A percentile compares a stretch with the other conserved stretches of the same genome.
Conservation (phyloP, 2,888 invertebrate species). For the Mythimna lalbum region DNA sequence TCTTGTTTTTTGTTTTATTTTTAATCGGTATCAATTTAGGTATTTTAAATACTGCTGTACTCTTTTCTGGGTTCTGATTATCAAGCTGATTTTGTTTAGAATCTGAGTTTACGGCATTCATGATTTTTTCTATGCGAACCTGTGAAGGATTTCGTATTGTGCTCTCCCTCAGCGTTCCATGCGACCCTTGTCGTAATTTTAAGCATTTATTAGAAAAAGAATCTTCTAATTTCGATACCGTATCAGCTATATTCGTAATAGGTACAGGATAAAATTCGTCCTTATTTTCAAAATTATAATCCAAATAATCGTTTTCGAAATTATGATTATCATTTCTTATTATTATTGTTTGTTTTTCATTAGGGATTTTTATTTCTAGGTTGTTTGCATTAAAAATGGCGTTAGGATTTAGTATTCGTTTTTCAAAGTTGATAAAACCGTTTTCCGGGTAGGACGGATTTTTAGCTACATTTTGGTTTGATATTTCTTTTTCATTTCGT, state of each 20-base stretch:
- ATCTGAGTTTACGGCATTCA: slow-evolving; percentile 7
- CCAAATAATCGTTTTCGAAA: not conserved
- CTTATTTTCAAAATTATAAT: slow-evolving; percentile 7
- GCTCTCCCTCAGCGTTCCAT: not conserved
- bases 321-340: not conserved
- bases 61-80: not conserved
- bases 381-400: not conserved
- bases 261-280: slow-evolving; percentile 4
- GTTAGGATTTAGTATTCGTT: not conserved
- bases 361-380: not conserved
- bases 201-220: not conserved
- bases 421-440: not conserved
- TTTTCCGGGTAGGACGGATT: slow-evolving; percentile 1
- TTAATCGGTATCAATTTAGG: slow-evolving; percentile 33
- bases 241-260: slow-evolving; percentile 17
- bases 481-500: not conserved
- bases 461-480: not conserved
- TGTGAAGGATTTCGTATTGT: slow-evolving; percentile 17
- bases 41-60: slow-evolving; percentile 44
- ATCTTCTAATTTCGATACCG: not conserved
- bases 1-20: slow-evolving; percentile 26
- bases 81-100: not conserved
- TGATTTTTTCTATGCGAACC: slow-evolving; percentile 29
- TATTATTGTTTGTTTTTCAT: not conserved
- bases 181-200: not conserved